phyloP scores from a whole-genome alignment of 2,113 vertebrate genomes.

The Syngnathus typhle region DNA sequence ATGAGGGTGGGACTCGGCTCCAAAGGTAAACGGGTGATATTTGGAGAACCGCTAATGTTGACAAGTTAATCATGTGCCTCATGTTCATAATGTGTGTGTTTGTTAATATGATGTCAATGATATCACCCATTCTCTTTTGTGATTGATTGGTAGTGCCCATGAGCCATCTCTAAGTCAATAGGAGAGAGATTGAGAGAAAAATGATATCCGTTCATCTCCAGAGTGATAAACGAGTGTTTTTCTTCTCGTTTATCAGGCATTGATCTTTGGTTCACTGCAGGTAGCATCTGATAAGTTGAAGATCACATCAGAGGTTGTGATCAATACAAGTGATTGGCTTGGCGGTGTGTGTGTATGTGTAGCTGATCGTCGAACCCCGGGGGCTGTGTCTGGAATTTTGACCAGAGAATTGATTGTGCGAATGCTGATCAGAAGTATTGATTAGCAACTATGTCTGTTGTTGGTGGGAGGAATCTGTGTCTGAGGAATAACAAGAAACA shows the following conservation, averaged over 20 bases:
- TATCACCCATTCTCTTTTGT: conserved; percentile 42
- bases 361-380: conserved; percentile 28
- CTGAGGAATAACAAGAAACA: conserved; percentile 8
- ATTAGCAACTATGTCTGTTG: conserved; percentile 49
- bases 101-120: conserved; percentile 51
- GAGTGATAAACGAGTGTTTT: conserved; percentile 72
- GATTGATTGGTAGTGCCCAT: conserved; percentile 59
- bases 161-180: conserved; percentile 59
- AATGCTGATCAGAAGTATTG: conserved; percentile 62
- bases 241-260: conserved; percentile 69
- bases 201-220: conserved; percentile 66
- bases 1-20: conserved; percentile 77
- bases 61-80: background rate
- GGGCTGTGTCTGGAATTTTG: conserved; percentile 60
- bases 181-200: conserved; percentile 67
- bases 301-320: conserved; percentile 65
- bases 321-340: conserved; percentile 65
- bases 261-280: conserved; percentile 62
- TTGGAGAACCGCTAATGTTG: background rate
- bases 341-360: conserved; percentile 20
- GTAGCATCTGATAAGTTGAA: conserved; percentile 68
- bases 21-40: conserved; percentile 71
- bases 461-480: conserved; percentile 27
- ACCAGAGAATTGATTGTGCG: conserved; percentile 61
- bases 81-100: conserved; percentile 11